Evolutionary conservation across 2,888 invertebrate genomes (phyloP), one percentile per base, ranked within the genome.

Genomic region (Neoscelio sp.): DNA sequence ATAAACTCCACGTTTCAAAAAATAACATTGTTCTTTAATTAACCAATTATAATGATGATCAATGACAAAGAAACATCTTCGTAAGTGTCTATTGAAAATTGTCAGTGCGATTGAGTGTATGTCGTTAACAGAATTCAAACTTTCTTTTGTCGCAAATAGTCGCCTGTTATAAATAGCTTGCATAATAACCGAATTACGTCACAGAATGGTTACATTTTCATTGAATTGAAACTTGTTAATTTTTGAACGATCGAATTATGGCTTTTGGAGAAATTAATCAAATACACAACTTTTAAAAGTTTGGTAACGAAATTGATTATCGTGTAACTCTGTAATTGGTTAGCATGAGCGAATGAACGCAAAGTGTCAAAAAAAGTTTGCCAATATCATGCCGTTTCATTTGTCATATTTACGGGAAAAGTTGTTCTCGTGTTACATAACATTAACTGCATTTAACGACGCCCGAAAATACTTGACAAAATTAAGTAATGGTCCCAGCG

Each of bases 221-320:
- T 46, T 26, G 26, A 12, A n/a, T 20, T 38, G 15, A 38, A 38
- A 38, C 13, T 38, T 38, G 38, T 38, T 15, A 38, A 15, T 38
- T 38, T 38, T 15, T 13, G 15, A 38, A 13, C 15, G 15, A 6
- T 15, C 3, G 13, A 2, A 38, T 38, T 13, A 15, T 38, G 48
- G 23, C 15, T 23, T n/a, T n/a, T n/a, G n/a, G 23, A 5, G 28
- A 20, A 28, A 60, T 42, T 60, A 17, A 60, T 48, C 26, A 12
- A 64, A 17, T 42, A 6, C 15, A 56, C 23, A 28, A 56, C 56
- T 28, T 12, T n/a, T 28, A n/a, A 13, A 44, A 30, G 44, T 44
- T 60, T n/a, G 20, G 20, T 20, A 44, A 10, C 8, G 44, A 20
- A 30, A 44, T 44, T 13, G 18, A 18, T 44, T 33, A 54, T 23